Evolutionary conservation across 2,797 vertebrate genomes (phyloP).

Genomic region (Diglossa cyanea): DNA sequence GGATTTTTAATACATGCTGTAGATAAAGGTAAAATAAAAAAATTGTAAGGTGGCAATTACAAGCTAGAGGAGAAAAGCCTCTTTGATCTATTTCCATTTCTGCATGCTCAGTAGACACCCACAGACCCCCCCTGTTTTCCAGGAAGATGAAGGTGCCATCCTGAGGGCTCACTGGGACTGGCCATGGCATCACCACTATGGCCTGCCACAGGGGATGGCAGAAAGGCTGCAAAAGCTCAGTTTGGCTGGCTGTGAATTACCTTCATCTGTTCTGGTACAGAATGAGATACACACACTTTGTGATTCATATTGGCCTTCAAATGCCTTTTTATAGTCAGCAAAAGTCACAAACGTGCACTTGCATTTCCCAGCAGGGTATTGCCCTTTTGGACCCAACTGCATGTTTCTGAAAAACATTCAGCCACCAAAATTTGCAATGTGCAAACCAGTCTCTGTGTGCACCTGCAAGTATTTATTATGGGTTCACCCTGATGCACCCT

Average conservation of each 20-base stretch:
- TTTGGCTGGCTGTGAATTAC: background rate
- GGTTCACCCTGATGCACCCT: background rate
- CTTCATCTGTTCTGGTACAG: background rate
- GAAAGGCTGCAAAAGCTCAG: fast-evolving
- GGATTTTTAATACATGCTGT: fast-evolving
- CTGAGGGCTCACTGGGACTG: background rate
- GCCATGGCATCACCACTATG: fast-evolving
- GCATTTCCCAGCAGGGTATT: fast-evolving
- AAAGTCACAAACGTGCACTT: fast-evolving
- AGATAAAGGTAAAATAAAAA: background rate
- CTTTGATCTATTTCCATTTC: background rate
- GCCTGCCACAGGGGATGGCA: fast-evolving
- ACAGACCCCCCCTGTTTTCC: background rate
- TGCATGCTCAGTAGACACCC: background rate
- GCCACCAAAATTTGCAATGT: background rate
- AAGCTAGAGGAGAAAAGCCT: background rate
- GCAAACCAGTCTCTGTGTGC: background rate
- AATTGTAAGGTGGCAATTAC: background rate
- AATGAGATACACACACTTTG: background rate
- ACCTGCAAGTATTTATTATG: fast-evolving
- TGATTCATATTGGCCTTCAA: background rate
- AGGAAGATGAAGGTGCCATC: background rate
- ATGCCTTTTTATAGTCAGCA: background rate
- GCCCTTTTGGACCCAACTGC: background rate
- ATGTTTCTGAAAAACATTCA: background rate